Evolutionary conservation across 2,113 vertebrate species (phyloP), one percentile per base, ranked within the genome.

Genomic region (Oophaga pumilio): DNA sequence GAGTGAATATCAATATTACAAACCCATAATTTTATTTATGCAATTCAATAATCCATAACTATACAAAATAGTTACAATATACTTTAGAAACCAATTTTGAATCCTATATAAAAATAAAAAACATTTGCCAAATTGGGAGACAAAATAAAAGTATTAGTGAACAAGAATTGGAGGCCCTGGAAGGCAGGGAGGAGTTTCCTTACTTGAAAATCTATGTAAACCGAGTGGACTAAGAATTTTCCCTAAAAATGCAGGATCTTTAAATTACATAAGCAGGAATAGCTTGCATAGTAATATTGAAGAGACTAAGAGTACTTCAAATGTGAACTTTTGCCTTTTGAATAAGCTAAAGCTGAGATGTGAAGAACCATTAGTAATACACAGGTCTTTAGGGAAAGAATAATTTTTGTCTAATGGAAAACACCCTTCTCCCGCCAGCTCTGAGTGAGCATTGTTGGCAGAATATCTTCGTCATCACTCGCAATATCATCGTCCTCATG

Each of bases 371-470:
- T 76, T 2, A 24, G 11, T 33, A 50, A 52, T 26, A 26, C 4
- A 68, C 10, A 53, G 76, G 11, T 15, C 4, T 49, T 79, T 79
- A 8, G 7, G 15, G 18, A 49, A 76, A 76, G 33, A 15, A 74
- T 17, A 15, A 57, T 56, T 24, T 24, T 2, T 10, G 8, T 15
- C 93, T 94, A 99, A 26, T 96, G 92, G 74, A 99, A 93, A 80
- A 96, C 96, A 85, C 97, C 98, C 91, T 99, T 99, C 62, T 97
- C 98, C 85, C 98, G 93, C 98, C 98, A 99, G 93, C 99, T 97
- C 74, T 94, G 94, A 26, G 94, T 95, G 84, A 99, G 90, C 87
- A 99, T 93, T 82, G 97, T 95, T 90, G 97, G 94, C 80, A 99
- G 87, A 82, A 97, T 96, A 87, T 96, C 96, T 76, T 98, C 97